phyloP scores from a whole-genome alignment of 2,888 invertebrate species.

The Drosophila nigricruria region DNA sequence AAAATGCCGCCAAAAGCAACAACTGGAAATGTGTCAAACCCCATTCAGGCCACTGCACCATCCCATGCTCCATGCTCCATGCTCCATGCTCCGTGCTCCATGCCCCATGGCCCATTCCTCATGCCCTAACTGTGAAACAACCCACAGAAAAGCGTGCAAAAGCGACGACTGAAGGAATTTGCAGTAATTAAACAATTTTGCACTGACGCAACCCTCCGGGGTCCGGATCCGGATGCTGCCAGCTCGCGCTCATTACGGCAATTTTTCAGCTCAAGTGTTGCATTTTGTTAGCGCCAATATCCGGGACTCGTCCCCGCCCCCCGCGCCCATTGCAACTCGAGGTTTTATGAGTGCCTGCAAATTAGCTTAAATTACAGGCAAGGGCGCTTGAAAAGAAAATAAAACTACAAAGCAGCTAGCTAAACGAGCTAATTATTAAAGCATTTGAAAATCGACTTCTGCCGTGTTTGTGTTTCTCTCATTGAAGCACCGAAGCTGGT shows the following conservation, averaged over 20 bases:
- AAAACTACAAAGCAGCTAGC: slow-evolving; percentile 22
- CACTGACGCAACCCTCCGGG: slow-evolving; percentile 63
- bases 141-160: slow-evolving; percentile 65
- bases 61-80: neutral
- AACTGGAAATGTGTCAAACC: slow-evolving; percentile 77
- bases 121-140: neutral
- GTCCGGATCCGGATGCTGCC: slow-evolving; percentile 55
- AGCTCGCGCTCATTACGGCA: slow-evolving; percentile 76
- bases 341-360: slow-evolving; percentile 79
- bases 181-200: slow-evolving; percentile 79
- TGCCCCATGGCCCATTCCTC: neutral
- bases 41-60: slow-evolving; percentile 41
- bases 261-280: slow-evolving; percentile 81
- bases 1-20: slow-evolving; percentile 65
- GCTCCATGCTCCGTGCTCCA: neutral
- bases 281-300: slow-evolving; percentile 81
- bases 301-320: slow-evolving; percentile 46
- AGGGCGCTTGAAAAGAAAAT: slow-evolving; percentile 23
- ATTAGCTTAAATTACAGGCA: slow-evolving; percentile 68
- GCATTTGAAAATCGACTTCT: slow-evolving; percentile 32
- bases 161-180: slow-evolving; percentile 73
- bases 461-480: neutral
- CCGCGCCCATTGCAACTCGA: slow-evolving; percentile 31
- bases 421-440: slow-evolving; percentile 69
- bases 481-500: slow-evolving; percentile 49